Conservation (phyloP, 2,113 vertebrate genomes). For the Heterotis niloticus region DNA sequence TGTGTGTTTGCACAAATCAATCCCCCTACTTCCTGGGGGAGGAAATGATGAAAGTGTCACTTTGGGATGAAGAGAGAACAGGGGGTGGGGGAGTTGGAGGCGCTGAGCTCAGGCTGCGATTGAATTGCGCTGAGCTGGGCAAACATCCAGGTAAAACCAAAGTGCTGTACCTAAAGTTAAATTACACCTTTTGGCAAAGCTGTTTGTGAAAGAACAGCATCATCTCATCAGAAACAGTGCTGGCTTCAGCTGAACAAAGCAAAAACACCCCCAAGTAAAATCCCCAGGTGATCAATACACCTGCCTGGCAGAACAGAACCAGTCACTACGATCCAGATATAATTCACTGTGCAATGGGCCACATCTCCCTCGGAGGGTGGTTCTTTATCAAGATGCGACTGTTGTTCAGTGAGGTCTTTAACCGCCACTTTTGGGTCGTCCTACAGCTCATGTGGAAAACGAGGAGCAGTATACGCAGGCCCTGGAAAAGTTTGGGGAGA, state of each 20-base stretch:
- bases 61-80: background rate
- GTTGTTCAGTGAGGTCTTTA: no score
- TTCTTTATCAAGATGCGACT: no score
- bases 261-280: no score
- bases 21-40: background rate
- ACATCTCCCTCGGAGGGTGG: no score
- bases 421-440: background rate
- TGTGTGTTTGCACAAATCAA: background rate
- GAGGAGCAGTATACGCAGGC: constrained; percentile 98
- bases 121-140: constrained; percentile 8
- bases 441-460: constrained; percentile 89
- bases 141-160: no score
- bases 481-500: constrained; percentile 96
- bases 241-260: no score
- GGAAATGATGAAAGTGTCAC: background rate
- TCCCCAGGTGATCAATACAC: no score
- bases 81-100: background rate
- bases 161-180: background rate
- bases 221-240: no score
- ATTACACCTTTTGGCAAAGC: background rate
- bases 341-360: no score
- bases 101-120: background rate
- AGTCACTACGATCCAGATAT: no score
- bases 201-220: background rate
- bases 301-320: no score